These are phyloP conservation scores for Eilema sororculum DNA, from an alignment of 2,888 invertebrate species.

Conservation along the genomic window DNA sequence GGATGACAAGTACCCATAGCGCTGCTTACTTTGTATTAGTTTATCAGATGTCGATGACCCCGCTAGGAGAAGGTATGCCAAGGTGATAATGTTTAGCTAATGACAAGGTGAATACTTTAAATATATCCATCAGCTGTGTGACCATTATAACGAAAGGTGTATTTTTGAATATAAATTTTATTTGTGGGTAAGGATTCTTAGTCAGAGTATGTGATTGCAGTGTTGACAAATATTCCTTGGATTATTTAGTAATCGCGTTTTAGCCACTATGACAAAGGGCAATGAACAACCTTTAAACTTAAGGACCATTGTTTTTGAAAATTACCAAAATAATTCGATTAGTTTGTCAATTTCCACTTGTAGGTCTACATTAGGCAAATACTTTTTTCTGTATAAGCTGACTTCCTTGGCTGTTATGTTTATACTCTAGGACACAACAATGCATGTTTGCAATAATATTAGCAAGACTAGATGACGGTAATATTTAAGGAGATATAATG, in stretches of 20 bases:
- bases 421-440: not conserved
- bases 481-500: too few relatives aligned
- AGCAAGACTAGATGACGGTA: too few relatives aligned
- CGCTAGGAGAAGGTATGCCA: conserved; percentile 75
- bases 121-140: conserved; percentile 10
- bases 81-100: conserved; percentile 69
- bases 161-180: conserved; percentile 11
- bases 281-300: not conserved
- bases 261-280: not conserved
- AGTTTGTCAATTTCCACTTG: not conserved
- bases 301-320: too few relatives aligned
- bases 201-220: conserved; percentile 23
- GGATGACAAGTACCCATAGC: conserved; percentile 15
- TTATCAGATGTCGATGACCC: conserved; percentile 75
- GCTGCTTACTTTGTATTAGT: conserved; percentile 40
- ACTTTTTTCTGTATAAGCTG: not conserved
- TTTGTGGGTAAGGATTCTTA: not conserved
- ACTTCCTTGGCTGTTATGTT: not conserved
- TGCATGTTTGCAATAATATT: too few relatives aligned
- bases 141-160: conserved; percentile 18
- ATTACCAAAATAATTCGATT: too few relatives aligned
- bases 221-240: conserved; percentile 23
- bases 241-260: not conserved
- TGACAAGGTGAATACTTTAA: conserved; percentile 59
- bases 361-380: not conserved